These are phyloP conservation scores for Oostethus manadensis DNA, from an alignment of 2,113 vertebrate genomes.

Conservation along the genomic window DNA sequence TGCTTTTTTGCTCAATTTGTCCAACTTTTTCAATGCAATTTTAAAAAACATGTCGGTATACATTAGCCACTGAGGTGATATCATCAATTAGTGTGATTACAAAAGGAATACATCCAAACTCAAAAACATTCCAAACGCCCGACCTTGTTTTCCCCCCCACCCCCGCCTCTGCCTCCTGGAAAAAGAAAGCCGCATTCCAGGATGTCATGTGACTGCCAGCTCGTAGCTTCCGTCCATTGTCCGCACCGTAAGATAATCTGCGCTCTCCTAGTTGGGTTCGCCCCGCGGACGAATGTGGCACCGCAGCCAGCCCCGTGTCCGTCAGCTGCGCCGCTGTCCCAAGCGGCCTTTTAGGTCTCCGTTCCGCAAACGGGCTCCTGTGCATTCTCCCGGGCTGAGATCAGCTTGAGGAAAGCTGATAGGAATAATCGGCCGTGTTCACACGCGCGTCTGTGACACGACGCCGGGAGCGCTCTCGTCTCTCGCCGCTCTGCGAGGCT, in stretches of 20 bases:
- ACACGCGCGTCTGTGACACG: constrained; percentile 53
- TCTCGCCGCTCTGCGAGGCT: constrained; percentile 43
- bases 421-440: constrained; percentile 61
- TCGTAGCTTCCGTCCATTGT: constrained; percentile 49
- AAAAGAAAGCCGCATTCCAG: constrained; percentile 46
- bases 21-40: too few species aligned
- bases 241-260: constrained; percentile 51
- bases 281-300: constrained; percentile 30
- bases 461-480: constrained; percentile 28
- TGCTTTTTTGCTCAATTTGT: too few species aligned
- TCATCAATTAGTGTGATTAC: too few species aligned
- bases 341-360: constrained; percentile 12
- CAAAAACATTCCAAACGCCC: not conserved
- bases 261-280: constrained; percentile 24
- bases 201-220: constrained; percentile 53
- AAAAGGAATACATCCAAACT: not conserved
- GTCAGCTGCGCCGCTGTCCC: not conserved
- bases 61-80: too few species aligned
- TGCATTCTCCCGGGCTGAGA: constrained; percentile 38
- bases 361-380: constrained; percentile 30
- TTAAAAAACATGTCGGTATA: too few species aligned
- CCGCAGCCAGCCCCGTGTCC: constrained; percentile 10
- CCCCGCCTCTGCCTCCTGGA: constrained; percentile 24
- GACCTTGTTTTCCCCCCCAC: constrained; percentile 4
- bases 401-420: constrained; percentile 62